Evolutionary conservation across 2,888 invertebrate species (phyloP).

Genomic region (Drepanosiphum platanoidis): DNA sequence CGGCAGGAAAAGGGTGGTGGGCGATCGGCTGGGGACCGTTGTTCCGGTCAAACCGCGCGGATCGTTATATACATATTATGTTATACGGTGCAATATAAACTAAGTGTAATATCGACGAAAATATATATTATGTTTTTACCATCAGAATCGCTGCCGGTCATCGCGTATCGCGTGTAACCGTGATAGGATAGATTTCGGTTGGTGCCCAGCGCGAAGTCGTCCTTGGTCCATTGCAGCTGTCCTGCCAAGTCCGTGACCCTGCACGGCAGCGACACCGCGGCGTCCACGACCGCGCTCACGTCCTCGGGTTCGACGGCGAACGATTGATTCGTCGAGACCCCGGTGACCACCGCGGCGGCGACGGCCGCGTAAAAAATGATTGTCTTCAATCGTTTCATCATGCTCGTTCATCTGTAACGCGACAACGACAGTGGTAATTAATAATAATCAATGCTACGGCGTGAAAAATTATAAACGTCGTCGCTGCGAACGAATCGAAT

Average conservation of each 20-base stretch:
- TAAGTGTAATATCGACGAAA: background rate
- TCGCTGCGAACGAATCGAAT: too few species aligned
- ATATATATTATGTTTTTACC: conserved; percentile 71
- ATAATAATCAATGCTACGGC: too few species aligned
- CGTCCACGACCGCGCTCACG: conserved; percentile 88
- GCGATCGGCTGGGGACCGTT: too few species aligned
- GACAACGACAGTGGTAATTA: background rate
- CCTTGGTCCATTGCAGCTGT: conserved; percentile 95
- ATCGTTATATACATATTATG: background rate
- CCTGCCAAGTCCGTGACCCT: conserved; percentile 88
- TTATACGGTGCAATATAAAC: background rate
- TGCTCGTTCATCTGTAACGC: conserved; percentile 42
- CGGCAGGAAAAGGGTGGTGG: too few species aligned
- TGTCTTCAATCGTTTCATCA: conserved; percentile 33
- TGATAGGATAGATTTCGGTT: conserved; percentile 81
- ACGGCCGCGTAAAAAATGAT: background rate
- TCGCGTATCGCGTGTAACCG: conserved; percentile 91
- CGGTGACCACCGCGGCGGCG: conserved; percentile 62
- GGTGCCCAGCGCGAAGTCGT: conserved; percentile 93
- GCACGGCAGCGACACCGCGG: conserved; percentile 88
- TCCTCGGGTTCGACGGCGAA: conserved; percentile 94
- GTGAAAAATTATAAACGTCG: too few species aligned
- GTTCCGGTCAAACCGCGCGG: background rate
- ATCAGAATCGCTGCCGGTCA: conserved; percentile 96
- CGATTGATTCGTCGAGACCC: conserved; percentile 70